Conservation (phyloP, 2,113 vertebrate genomes). For the Tupaia chinensis region DNA sequence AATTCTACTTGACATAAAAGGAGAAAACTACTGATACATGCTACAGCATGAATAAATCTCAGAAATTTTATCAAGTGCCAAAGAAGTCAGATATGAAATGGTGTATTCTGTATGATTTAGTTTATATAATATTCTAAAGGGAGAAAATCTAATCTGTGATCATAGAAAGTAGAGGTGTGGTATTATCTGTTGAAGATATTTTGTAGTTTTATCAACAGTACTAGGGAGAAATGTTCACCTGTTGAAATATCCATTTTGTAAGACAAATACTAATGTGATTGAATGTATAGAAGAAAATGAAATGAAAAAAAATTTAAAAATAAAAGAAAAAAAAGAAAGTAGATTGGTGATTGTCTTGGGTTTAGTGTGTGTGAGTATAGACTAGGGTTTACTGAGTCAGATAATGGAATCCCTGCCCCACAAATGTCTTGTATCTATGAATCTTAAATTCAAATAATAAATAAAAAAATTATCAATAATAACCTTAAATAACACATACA, state of each 20-base stretch:
- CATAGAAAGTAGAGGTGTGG: not conserved
- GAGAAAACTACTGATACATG: not conserved
- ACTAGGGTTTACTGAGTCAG: not conserved
- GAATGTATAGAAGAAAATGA: too few relatives aligned
- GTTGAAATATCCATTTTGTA: too few relatives aligned
- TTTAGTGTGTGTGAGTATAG: not conserved
- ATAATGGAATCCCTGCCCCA: not conserved
- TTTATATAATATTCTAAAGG: not conserved
- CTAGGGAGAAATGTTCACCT: too few relatives aligned
- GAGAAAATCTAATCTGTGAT: not conserved
- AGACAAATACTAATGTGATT: too few relatives aligned
- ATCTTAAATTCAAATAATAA: slow-evolving; percentile 16
- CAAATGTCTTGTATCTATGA: not conserved
- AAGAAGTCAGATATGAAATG: not conserved
- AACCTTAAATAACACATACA: not conserved
- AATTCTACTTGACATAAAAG: not conserved
- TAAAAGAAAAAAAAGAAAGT: not conserved
- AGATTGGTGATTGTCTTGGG: not conserved
- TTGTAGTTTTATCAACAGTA: too few relatives aligned
- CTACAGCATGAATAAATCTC: not conserved
- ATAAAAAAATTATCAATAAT: not conserved
- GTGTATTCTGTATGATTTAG: not conserved
- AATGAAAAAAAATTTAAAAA: too few relatives aligned
- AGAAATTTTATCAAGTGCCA: not conserved
- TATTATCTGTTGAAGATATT: too few relatives aligned